Conservation (phyloP, 2,888 invertebrate species). For the Chesias legatella region DNA sequence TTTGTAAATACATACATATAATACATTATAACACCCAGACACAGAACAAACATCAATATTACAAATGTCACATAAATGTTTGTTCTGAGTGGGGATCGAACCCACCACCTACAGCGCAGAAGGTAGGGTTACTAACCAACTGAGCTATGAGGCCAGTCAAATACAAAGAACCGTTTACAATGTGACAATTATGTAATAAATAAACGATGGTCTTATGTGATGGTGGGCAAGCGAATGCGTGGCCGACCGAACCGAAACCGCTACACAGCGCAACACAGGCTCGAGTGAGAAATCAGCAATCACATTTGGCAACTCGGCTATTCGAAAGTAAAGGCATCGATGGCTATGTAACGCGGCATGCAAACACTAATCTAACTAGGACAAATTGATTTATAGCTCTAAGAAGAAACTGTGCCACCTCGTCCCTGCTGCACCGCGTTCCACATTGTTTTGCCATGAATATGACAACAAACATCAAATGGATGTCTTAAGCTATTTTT, state of each 20-base stretch:
- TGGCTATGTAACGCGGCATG: constrained; percentile 51
- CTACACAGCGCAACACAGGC: constrained; percentile 38
- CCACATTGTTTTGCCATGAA: constrained; percentile 68
- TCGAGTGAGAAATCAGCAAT: constrained; percentile 42
- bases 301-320: constrained; percentile 60
- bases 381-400: constrained; percentile 72
- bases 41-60: no score
- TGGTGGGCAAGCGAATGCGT: constrained; percentile 29
- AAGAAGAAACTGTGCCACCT: constrained; percentile 75
- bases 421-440: constrained; percentile 64
- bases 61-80: no score
- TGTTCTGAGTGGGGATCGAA: no score
- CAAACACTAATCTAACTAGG: constrained; percentile 70
- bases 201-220: constrained; percentile 16
- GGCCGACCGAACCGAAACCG: constrained; percentile 29
- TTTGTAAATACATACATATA: no score
- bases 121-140: no score
- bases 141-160: constrained; percentile 24
- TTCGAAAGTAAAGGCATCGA: constrained; percentile 68
- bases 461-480: constrained; percentile 57
- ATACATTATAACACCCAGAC: no score
- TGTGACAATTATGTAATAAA: constrained; percentile 25
- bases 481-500: constrained; percentile 17
- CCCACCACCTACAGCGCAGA: no score
- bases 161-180: no score